Conservation (phyloP, 2,113 vertebrate genomes). For the Uria aalge region DNA sequence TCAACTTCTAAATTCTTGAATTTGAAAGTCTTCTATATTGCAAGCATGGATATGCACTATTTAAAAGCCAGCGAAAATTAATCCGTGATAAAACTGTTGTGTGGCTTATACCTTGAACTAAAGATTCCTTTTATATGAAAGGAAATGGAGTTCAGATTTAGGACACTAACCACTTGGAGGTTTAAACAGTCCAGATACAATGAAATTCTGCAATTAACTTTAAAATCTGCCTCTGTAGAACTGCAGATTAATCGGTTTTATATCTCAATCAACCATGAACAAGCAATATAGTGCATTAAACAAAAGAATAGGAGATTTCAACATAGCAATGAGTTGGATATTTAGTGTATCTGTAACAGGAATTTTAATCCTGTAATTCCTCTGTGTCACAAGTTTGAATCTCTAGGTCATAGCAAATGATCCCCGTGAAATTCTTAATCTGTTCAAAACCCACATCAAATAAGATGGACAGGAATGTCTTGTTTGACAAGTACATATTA, state of each 20-base stretch:
- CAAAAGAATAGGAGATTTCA: background rate
- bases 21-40: background rate
- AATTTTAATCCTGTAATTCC: constrained; percentile 34
- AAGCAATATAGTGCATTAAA: background rate
- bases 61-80: background rate
- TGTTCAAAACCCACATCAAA: background rate
- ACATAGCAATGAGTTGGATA: background rate
- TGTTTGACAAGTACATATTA: background rate
- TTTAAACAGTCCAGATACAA: background rate
- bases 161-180: background rate
- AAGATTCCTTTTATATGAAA: background rate
- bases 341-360: background rate
- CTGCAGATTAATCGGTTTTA: background rate
- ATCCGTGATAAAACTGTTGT: background rate
- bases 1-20: background rate
- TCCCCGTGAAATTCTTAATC: background rate
- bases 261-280: background rate
- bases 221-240: constrained; percentile 8
- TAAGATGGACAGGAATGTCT: background rate
- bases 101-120: background rate
- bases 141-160: background rate
- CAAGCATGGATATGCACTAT: background rate
- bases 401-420: background rate
- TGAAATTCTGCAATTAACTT: constrained; percentile 44
- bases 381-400: background rate